A percentile compares a stretch with the other conserved stretches of the same genome.
phyloP scores from a whole-genome alignment of 2,113 vertebrate genomes.

The Amphiprion ocellaris region DNA sequence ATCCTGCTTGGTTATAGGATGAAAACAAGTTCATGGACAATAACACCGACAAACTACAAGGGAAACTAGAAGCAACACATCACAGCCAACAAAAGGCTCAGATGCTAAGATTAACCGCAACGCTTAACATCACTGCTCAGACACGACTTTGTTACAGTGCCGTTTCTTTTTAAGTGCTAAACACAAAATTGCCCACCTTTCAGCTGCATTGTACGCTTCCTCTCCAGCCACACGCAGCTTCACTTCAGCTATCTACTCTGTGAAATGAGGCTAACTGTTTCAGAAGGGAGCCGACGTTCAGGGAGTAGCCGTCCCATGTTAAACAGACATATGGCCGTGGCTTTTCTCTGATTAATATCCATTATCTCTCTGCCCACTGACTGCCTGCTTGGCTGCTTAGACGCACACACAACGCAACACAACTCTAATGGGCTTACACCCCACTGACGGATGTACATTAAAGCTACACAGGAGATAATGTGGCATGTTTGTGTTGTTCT shows the following conservation, averaged over 20 bases:
- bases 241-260: conserved; percentile 33
- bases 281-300: conserved; percentile 31
- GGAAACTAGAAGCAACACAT: conserved; percentile 25
- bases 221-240: conserved; percentile 8
- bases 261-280: conserved; percentile 71
- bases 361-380: conserved; percentile 72
- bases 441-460: conserved; percentile 47
- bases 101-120: conserved; percentile 17
- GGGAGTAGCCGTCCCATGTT: conserved; percentile 54
- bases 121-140: conserved; percentile 5
- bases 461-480: conserved; percentile 55
- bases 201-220: conserved; percentile 15
- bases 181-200: conserved; percentile 36
- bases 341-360: conserved; percentile 80
- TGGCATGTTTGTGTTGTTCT: conserved; percentile 40
- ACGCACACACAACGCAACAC: conserved; percentile 46
- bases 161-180: conserved; percentile 5
- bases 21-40: conserved; percentile 80
- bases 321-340: conserved; percentile 79
- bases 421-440: conserved; percentile 74
- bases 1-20: conserved; percentile 80
- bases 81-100: conserved; percentile 6
- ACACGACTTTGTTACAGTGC: conserved; percentile 20
- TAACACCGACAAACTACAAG: conserved; percentile 45
- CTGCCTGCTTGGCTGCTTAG: conserved; percentile 54